A percentile compares a stretch with the other conserved stretches of the same genome.
Evolutionary conservation across 1,140 invertebrate species (phyloP).

Genomic region (Pseudomyrmex gracilis): DNA sequence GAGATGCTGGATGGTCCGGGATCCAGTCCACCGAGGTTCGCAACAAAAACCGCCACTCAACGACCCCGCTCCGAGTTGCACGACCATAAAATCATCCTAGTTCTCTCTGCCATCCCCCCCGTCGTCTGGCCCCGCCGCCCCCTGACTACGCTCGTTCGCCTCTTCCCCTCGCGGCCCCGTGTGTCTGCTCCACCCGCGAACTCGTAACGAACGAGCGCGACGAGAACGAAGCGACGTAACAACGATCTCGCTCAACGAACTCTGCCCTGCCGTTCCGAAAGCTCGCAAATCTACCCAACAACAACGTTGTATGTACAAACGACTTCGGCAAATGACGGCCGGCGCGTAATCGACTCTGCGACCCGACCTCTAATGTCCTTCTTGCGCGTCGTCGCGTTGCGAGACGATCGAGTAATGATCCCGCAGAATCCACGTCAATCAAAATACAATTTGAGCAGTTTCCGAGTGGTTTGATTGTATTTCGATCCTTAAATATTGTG

Average conservation of each 20-base stretch:
- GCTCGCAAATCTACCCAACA: constrained; percentile 51
- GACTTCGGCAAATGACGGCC: constrained; percentile 44
- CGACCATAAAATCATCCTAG: constrained; percentile 83
- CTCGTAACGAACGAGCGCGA: constrained; percentile 63
- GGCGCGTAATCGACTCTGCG: constrained; percentile 43
- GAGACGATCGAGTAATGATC: constrained; percentile 42
- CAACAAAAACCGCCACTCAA: constrained; percentile 83
- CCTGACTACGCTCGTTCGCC: neutral
- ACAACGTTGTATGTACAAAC: constrained; percentile 47
- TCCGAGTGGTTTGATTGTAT: too few species aligned
- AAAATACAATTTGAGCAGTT: neutral
- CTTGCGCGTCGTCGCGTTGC: constrained; percentile 22
- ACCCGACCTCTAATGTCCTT: constrained; percentile 44
- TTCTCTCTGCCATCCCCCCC: constrained; percentile 73
- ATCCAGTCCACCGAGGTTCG: constrained; percentile 74
- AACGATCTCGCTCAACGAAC: constrained; percentile 32
- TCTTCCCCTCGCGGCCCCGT: constrained; percentile 3
- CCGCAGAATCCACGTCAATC: constrained; percentile 22
- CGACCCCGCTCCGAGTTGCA: constrained; percentile 76
- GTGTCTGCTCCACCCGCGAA: constrained; percentile 27
- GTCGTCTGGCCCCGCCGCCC: neutral
- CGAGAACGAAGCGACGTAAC: constrained; percentile 42
- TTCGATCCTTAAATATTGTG: too few species aligned
- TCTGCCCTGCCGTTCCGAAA: constrained; percentile 35
- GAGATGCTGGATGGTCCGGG: constrained; percentile 78